These are phyloP conservation scores for Melieria omissa DNA, from an alignment of 2,888 invertebrate species.

Conservation along the genomic window DNA sequence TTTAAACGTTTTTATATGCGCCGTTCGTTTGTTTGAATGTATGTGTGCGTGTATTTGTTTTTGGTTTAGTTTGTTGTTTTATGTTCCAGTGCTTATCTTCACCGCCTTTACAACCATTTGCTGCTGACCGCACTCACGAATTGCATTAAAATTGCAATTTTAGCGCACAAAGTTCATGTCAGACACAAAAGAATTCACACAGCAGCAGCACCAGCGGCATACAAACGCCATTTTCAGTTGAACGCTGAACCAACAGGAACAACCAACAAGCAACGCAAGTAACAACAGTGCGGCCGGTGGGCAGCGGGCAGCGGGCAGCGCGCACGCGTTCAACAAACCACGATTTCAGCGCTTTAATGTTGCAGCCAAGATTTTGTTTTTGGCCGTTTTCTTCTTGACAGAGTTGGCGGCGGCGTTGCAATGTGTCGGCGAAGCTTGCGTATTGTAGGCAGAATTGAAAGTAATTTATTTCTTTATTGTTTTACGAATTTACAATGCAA, in stretches of 20 bases:
- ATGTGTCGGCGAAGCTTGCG: constrained; percentile 38
- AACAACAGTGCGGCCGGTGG: not conserved
- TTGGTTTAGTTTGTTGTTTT: not conserved
- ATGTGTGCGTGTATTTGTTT: not conserved
- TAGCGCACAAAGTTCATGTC: constrained; percentile 63
- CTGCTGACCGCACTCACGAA: constrained; percentile 57
- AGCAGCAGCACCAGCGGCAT: constrained; percentile 1
- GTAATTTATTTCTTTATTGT: constrained; percentile 68
- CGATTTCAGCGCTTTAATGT: constrained; percentile 61
- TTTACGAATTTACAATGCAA: constrained; percentile 58
- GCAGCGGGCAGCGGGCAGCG: not conserved
- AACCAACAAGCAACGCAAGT: too few species aligned
- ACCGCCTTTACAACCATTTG: constrained; percentile 25
- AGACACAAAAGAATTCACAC: constrained; percentile 40
- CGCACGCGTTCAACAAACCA: constrained; percentile 55
- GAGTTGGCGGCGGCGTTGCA: constrained; percentile 37
- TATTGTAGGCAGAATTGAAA: constrained; percentile 51
- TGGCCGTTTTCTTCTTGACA: constrained; percentile 26
- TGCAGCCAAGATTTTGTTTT: constrained; percentile 17
- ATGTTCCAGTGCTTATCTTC: not conserved
- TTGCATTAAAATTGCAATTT: constrained; percentile 65
- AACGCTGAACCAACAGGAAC: not conserved
- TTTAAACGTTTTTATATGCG: not conserved
- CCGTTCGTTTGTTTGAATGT: constrained; percentile 21
- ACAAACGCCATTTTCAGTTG: constrained; percentile 46